Evolutionary conservation across 1,140 invertebrate genomes (phyloP), one percentile per base, ranked within the genome.

Genomic region (Reticulitermes speratus): DNA sequence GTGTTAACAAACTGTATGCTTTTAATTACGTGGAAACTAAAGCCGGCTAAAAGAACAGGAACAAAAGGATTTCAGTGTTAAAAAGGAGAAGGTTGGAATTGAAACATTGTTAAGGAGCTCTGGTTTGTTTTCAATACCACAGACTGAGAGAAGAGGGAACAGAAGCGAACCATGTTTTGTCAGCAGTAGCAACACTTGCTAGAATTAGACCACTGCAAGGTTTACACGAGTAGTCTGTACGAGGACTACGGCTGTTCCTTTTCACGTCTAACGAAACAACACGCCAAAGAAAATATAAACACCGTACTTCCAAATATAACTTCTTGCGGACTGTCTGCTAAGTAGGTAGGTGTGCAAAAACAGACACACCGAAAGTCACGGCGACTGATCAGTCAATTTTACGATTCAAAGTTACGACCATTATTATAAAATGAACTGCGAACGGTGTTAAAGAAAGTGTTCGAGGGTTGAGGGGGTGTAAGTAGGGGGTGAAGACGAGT

Each of bases 11-110:
- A 6, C 30, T 75, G 65, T 75, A 30, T 75, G 65, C n/a, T 14
- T 75, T 75, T 75, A 75, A 75, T 75, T 75, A 75, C 65, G 65
- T 75, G 65, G 38, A 75, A 75, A 75, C 65, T n/a, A 75, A 75
- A 30, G 65, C 25, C 25, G 65, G n/a, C 9, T 75, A 30, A 14
- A 75, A 75, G 65, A 75, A 75, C 3, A 75, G 65, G 14, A 75
- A 75, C 59, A 19, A 75, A 75, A 75, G 65, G 14, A 75, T 3
- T 75, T 0, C n/a, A 75, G n/a, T 30, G n/a, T 75, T 75, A 30
- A 75, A 75, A 30, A 30, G n/a, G 8, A 7, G n/a, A 75, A 75
- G 2, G 9, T 11, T 9, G n/a, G 65, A 65, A 75, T 30, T n/a
- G 65, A 75, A 75, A 16, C 65, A 16, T 75, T 75, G 65, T 75